A percentile compares a stretch with the other conserved stretches of the same genome.
Conservation (phyloP, 1,140 invertebrate genomes). For the Penaeus vannamei region DNA sequence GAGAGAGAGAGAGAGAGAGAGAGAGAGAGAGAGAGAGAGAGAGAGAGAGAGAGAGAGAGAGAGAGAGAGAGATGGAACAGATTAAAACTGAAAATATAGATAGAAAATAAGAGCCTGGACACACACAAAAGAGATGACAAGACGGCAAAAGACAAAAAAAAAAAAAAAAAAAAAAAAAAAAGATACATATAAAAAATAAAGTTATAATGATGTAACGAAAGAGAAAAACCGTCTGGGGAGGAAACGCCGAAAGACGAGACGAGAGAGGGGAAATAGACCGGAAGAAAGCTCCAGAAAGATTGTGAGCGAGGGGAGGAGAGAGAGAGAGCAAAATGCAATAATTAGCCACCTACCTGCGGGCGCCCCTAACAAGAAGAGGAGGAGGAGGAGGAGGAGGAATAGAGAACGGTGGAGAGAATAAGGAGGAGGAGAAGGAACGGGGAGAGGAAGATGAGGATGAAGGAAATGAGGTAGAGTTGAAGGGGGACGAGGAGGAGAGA, state of each 20-base stretch:
- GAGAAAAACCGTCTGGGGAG: neutral
- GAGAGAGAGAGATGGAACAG: slow-evolving; percentile 20
- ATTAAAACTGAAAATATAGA: neutral
- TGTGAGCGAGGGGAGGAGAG: too few species aligned
- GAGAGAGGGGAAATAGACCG: neutral
- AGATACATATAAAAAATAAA: neutral
- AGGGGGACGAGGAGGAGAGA: neutral
- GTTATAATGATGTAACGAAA: neutral
- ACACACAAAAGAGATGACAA: neutral
- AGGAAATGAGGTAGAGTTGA: neutral
- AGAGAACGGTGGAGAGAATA: neutral
- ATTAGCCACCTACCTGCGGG: too few species aligned
- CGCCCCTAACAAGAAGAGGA: too few species aligned
- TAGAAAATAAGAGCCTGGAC: neutral
- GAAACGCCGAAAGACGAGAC: neutral
- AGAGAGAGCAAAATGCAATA: too few species aligned
- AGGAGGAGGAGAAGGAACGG: neutral
- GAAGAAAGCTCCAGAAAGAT: too few species aligned
- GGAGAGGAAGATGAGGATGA: too few species aligned
- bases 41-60: slow-evolving; percentile 32
- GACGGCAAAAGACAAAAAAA: neutral
- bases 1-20: slow-evolving; percentile 23
- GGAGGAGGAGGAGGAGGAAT: too few species aligned
- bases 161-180: neutral
- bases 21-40: slow-evolving; percentile 1